phyloP scores from a whole-genome alignment of 2,888 invertebrate species.

The Eudemis profundana region DNA sequence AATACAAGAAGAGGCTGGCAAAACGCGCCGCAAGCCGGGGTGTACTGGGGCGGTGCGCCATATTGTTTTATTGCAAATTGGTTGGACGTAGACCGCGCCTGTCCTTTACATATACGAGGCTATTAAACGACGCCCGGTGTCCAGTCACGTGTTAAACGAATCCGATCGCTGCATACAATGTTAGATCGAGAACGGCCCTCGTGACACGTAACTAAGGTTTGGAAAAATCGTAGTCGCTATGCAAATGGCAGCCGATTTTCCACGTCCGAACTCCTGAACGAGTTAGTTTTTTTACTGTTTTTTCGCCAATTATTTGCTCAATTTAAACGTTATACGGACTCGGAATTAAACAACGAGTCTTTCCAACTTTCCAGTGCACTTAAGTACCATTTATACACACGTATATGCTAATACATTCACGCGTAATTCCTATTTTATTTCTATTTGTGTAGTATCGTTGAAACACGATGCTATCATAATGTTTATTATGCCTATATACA shows the following conservation, averaged over 20 bases:
- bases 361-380: background rate
- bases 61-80: slow-evolving; percentile 86
- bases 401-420: background rate
- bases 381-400: background rate
- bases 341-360: slow-evolving; percentile 12
- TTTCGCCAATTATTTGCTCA: slow-evolving; percentile 34
- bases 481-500: too few relatives aligned
- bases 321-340: slow-evolving; percentile 26
- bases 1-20: slow-evolving; percentile 63
- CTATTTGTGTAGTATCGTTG: too few relatives aligned
- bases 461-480: too few relatives aligned
- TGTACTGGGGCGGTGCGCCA: slow-evolving; percentile 67
- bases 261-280: slow-evolving; percentile 45
- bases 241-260: slow-evolving; percentile 52
- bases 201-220: slow-evolving; percentile 62
- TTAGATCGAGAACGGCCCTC: slow-evolving; percentile 62
- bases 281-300: slow-evolving; percentile 25
- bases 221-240: slow-evolving; percentile 54
- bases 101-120: slow-evolving; percentile 84
- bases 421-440: background rate
- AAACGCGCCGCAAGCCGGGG: slow-evolving; percentile 63
- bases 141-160: slow-evolving; percentile 85
- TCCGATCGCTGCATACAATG: slow-evolving; percentile 77
- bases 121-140: slow-evolving; percentile 80
- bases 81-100: slow-evolving; percentile 81